A percentile compares a stretch with the other conserved stretches of the same genome.
Conservation (phyloP, 2,113 vertebrate genomes). For the Rhynchopsitta pachyrhyncha region DNA sequence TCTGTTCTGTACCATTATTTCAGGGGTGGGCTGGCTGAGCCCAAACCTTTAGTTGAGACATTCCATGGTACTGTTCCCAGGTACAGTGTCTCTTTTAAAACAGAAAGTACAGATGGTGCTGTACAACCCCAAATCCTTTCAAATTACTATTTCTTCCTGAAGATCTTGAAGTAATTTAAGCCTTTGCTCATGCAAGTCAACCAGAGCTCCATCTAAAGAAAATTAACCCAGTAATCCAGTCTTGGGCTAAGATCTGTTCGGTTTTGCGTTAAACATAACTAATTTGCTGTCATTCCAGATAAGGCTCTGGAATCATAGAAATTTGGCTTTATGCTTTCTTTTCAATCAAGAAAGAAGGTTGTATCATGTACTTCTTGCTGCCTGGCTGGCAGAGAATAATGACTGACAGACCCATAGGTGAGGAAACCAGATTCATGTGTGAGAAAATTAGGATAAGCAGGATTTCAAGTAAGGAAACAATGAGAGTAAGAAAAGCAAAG, state of each 20-base stretch:
- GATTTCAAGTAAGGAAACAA: background rate
- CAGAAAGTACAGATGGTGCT: background rate
- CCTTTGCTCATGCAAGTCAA: background rate
- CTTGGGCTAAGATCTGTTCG: background rate
- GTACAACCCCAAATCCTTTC: background rate
- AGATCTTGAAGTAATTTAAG: background rate
- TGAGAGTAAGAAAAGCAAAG: background rate
- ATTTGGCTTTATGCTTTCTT: background rate
- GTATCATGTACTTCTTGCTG: background rate
- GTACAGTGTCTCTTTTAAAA: background rate
- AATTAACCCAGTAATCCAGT: background rate
- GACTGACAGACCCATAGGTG: background rate
- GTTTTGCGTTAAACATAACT: background rate
- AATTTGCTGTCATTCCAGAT: background rate
- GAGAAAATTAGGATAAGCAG: background rate
- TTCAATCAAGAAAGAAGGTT: background rate
- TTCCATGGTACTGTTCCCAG: background rate
- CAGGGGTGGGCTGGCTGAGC: background rate
- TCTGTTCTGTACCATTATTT: background rate
- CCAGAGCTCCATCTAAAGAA: background rate
- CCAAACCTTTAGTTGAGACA: no score
- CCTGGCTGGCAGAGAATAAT: background rate
- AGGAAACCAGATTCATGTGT: no score
- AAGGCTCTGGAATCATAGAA: background rate
- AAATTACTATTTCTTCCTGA: background rate